Base-by-base conservation (phyloP, 1,140 invertebrate species). In the Thaumetopoea pityocampa region DNA sequence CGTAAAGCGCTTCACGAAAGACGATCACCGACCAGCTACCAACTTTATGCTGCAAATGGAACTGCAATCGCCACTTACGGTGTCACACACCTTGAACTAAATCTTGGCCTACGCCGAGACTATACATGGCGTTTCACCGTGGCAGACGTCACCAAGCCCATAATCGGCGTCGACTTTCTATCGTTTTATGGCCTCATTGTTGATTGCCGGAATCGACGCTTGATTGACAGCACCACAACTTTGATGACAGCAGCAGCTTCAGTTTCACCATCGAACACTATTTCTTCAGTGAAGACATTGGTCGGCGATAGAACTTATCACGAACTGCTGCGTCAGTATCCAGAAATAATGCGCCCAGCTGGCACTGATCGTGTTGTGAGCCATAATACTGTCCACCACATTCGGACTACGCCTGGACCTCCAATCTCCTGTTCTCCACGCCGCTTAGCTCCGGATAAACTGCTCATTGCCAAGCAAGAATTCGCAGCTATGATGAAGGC, bases 31-130 rank as follows among this genome's bases (percentile, higher is more conserved):
- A 35, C 37, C 1, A 38, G 17, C 4, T 47, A 38, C 7, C 8
- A 48, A n/a, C 30, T 48, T 3, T 33, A 7, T 7, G 46, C 46
- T 15, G 37, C 37, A 4, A 49, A 49, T 20, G 46, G 46, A 5
- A 24, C 17, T 6, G 8, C 9, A 10, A 41, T 49, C 3, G 4
- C 9, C 14, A 49, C 46, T 5, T 49, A 49, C 20, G 47, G 47
- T 2, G 36, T 28, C 18, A 20, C 18, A 6, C 17, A 37, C 7
- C 17, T 51, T 3, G 26, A 40, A 3, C 15, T 51, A 20, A 24
- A 51, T 10, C 9, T 51, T 1, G 48, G 38, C 4, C 28, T 51
- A 15, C 40, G 47, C 5, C 33, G 38, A 9, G 16, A 11, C 4
- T 48, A 16, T 12, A 7, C 15, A 6, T 48, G 45, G 45, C 27